Percentiles rank a stretch among this genome's conserved stretches.
These are phyloP conservation scores for Seriola quinqueradiata DNA, from an alignment of 2,113 vertebrate genomes.

Conservation along the genomic window DNA sequence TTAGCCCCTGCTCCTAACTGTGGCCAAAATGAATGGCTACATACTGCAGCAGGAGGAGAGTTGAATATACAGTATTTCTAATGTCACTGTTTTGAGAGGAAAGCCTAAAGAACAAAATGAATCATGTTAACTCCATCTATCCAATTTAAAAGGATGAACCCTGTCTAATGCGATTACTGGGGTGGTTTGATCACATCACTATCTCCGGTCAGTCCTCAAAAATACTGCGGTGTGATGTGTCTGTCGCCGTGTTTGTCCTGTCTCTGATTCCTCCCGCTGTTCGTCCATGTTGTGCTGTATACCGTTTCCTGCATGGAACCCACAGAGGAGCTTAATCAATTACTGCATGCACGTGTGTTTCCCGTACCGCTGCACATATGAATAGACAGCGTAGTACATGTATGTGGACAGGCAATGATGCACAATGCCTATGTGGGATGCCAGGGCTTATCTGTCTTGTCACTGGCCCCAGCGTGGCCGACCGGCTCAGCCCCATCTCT, in stretches of 20 bases:
- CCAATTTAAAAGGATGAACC: slow-evolving; percentile 15
- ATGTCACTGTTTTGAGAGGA: slow-evolving; percentile 5
- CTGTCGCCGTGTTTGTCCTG: background rate
- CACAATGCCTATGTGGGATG: slow-evolving; percentile 43
- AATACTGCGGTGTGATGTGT: slow-evolving; percentile 1
- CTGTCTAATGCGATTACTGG: slow-evolving; percentile 25
- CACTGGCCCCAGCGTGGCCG: slow-evolving; percentile 10
- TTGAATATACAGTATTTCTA: background rate
- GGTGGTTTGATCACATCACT: slow-evolving; percentile 29
- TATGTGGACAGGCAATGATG: slow-evolving; percentile 12
- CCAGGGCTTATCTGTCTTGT: slow-evolving; percentile 35
- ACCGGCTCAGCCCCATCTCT: slow-evolving; percentile 26
- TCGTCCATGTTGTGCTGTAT: background rate
- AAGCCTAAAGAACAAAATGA: slow-evolving; percentile 7
- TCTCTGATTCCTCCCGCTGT: slow-evolving; percentile 11
- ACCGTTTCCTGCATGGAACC: slow-evolving; percentile 1
- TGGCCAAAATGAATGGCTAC: background rate
- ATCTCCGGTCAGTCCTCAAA: background rate
- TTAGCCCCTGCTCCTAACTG: slow-evolving; percentile 1
- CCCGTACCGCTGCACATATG: background rate
- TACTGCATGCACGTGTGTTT: background rate
- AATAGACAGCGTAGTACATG: background rate
- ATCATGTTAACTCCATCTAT: slow-evolving; percentile 16
- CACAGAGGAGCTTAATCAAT: slow-evolving; percentile 10
- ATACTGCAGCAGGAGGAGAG: background rate